These are phyloP conservation scores for Aspidiotus destructor DNA, from an alignment of 2,888 invertebrate genomes.

Conservation along the genomic window DNA sequence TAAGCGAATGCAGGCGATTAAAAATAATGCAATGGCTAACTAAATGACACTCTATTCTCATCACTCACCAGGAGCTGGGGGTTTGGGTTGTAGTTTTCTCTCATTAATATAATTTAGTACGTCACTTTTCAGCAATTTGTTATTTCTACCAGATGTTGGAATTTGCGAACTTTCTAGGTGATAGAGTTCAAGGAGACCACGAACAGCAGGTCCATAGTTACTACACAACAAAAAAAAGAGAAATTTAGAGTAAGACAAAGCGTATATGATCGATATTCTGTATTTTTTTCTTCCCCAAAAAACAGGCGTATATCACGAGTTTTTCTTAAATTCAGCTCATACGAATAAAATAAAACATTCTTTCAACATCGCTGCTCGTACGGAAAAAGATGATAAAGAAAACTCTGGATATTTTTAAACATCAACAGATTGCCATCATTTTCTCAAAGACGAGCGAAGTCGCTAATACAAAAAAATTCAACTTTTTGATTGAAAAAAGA, in stretches of 20 bases:
- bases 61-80: slow-evolving; percentile 40
- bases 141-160: slow-evolving; percentile 50
- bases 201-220: slow-evolving; percentile 52
- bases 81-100: slow-evolving; percentile 44
- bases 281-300: too few species aligned
- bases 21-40: slow-evolving; percentile 5
- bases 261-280: too few species aligned
- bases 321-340: not conserved
- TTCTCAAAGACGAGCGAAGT: too few species aligned
- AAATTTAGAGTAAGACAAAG: not conserved
- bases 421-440: too few species aligned
- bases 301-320: not conserved
- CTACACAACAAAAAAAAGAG: slow-evolving; percentile 36
- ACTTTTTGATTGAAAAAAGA: not conserved
- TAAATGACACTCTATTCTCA: not conserved
- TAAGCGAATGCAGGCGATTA: slow-evolving; percentile 5
- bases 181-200: slow-evolving; percentile 51
- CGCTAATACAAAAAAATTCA: not conserved
- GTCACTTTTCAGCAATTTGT: slow-evolving; percentile 53
- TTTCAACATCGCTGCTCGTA: too few species aligned
- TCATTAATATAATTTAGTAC: slow-evolving; percentile 45
- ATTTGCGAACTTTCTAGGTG: slow-evolving; percentile 45
- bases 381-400: too few species aligned
- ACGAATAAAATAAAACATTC: not conserved
- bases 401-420: too few species aligned